Evolutionary conservation across 1,140 invertebrate species (phyloP), one percentile per base, ranked within the genome.

Genomic region (Aleiodes sp.): DNA sequence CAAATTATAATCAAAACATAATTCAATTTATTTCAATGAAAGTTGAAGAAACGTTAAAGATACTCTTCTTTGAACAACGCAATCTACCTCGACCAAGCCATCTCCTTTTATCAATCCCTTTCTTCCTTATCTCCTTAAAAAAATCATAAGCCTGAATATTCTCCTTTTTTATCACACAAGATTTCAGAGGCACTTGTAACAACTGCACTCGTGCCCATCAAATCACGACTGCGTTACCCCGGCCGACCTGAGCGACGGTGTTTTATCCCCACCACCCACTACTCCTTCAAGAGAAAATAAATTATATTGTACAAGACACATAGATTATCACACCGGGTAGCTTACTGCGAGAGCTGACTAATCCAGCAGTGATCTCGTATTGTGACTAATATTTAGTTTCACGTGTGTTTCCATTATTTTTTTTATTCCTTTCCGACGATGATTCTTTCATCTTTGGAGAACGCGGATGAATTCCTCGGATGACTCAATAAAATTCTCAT

Each of bases 321-420:
- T 24, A 9, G 26, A 2, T 2, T 43, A 24, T 41, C 37, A 21
- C 26, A 4, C 16, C 26, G 8, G n/a, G n/a, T n/a, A n/a, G n/a
- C n/a, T n/a, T 31, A 46, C 9, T 28, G 9, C 28, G 31, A 19
- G 41, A 64, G 61, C 61, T 70, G 68, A 70, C 68, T 70, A 70
- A 70, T 70, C 68, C 41, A 57, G 31, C 33, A 26, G 33, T 59
- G 61, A 68, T 68, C 59, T 62, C 57, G 35, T 68, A 28, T 24
- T 28, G 33, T 68, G 66, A 68, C 66, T 68, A 68, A 68, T 68
- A 29, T 43, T n/a, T n/a, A n/a, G 26, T 4, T 52, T 52, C 46
- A 24, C 46, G 19, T 24, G 4, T 43, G 19, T 43, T 43, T 43
- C 19, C 39, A 43, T 52, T 52, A n/a, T 52, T 52, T 19, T 60